phyloP scores from a whole-genome alignment of 2,888 invertebrate genomes.

The Megamerina dolium region DNA sequence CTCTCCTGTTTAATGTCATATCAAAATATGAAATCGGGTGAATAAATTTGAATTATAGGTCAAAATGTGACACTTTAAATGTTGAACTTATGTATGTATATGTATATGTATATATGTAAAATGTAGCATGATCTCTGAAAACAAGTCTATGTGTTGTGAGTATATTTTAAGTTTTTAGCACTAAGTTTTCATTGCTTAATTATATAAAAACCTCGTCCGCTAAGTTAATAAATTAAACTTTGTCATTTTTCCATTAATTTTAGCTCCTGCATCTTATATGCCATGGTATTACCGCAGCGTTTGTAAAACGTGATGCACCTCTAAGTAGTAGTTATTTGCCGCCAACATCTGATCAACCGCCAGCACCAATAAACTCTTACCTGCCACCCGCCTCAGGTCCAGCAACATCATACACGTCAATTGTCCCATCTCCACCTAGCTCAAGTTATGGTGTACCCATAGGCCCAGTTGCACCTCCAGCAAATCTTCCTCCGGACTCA shows the following conservation, averaged over 20 bases:
- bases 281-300: conserved; percentile 34
- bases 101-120: too few species aligned
- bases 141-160: too few species aligned
- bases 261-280: too few species aligned
- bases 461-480: conserved; percentile 16
- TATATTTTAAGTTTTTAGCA: too few species aligned
- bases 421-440: conserved; percentile 27
- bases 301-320: conserved; percentile 48
- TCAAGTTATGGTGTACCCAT: conserved; percentile 26
- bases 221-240: conserved; percentile 6
- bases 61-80: too few species aligned
- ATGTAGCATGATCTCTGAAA: too few species aligned
- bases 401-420: conserved; percentile 36
- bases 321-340: conserved; percentile 41
- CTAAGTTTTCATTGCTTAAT: too few species aligned
- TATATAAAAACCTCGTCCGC: too few species aligned
- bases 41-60: too few species aligned
- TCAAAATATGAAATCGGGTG: too few species aligned
- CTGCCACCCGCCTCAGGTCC: conserved; percentile 52
- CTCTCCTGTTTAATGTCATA: too few species aligned
- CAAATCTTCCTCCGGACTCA: conserved; percentile 18
- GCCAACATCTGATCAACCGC: conserved; percentile 47
- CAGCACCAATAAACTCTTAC: conserved; percentile 54
- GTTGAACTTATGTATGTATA: too few species aligned
- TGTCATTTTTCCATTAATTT: conserved; percentile 13